These are phyloP conservation scores for Coilia nasus DNA, from an alignment of 2,797 vertebrate genomes.

Conservation along the genomic window DNA sequence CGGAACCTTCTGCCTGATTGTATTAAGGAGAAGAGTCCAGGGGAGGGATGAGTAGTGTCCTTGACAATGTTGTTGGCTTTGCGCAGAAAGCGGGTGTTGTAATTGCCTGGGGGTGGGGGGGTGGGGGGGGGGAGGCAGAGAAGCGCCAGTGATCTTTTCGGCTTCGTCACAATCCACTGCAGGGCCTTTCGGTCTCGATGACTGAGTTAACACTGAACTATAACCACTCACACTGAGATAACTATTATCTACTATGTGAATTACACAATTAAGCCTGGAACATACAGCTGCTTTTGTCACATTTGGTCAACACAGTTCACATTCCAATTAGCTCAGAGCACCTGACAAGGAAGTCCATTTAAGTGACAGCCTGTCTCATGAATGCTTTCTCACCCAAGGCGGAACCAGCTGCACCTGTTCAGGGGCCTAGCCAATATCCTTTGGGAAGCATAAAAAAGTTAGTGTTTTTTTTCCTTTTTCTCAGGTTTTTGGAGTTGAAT, in stretches of 20 bases:
- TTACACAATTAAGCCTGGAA: neutral
- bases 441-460: neutral
- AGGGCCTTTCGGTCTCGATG: no score
- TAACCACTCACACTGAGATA: neutral
- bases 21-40: no score
- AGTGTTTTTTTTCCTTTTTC: neutral
- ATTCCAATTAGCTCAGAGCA: neutral
- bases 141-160: no score
- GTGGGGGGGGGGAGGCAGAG: no score
- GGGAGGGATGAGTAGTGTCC: no score
- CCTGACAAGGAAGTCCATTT: neutral
- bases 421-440: neutral
- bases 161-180: no score
- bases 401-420: slow-evolving; percentile 17
- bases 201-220: neutral
- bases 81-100: no score
- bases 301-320: neutral
- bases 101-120: no score
- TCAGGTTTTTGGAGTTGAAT: neutral
- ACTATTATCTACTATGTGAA: neutral
- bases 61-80: no score
- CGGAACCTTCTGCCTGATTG: no score
- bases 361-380: slow-evolving; percentile 1
- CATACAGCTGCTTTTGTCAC: neutral
- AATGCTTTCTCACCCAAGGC: neutral